A percentile compares a stretch with the other conserved stretches of the same genome.
Evolutionary conservation across 2,113 vertebrate genomes (phyloP).

Genomic region (Lathamus discolor): DNA sequence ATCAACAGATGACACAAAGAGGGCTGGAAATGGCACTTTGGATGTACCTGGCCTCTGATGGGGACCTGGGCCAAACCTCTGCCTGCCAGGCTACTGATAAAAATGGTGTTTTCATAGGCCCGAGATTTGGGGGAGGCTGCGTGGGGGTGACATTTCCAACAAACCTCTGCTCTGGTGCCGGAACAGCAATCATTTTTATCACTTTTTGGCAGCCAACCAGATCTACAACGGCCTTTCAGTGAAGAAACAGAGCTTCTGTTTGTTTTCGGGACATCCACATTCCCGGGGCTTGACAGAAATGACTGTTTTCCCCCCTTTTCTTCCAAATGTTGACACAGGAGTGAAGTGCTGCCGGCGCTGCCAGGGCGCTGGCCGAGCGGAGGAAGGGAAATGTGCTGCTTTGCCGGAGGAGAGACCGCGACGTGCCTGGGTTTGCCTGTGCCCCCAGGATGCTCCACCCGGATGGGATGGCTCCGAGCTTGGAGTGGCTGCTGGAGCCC

Average conservation of each 20-base stretch:
- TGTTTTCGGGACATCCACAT: slow-evolving; percentile 40
- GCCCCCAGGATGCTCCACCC: neutral
- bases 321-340: slow-evolving; percentile 61
- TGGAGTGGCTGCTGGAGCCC: neutral
- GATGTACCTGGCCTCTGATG: neutral
- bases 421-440: neutral
- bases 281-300: slow-evolving; percentile 52
- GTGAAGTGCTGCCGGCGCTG: slow-evolving; percentile 21
- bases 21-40: neutral
- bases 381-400: neutral
- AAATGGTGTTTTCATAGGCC: slow-evolving; percentile 36
- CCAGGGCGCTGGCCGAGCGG: neutral
- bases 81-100: neutral
- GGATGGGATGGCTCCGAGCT: neutral
- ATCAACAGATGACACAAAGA: neutral
- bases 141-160: slow-evolving; percentile 16
- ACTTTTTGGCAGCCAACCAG: slow-evolving; percentile 56
- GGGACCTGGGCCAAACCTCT: neutral
- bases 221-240: slow-evolving; percentile 41
- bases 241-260: slow-evolving; percentile 60
- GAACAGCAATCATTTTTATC: slow-evolving; percentile 63
- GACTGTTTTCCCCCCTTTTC: neutral
- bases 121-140: neutral
- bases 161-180: slow-evolving; percentile 20
- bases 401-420: neutral